Evolutionary conservation across 1,140 invertebrate genomes (phyloP), one percentile per base, ranked within the genome.

Genomic region (Rhagoletis zephyria): DNA sequence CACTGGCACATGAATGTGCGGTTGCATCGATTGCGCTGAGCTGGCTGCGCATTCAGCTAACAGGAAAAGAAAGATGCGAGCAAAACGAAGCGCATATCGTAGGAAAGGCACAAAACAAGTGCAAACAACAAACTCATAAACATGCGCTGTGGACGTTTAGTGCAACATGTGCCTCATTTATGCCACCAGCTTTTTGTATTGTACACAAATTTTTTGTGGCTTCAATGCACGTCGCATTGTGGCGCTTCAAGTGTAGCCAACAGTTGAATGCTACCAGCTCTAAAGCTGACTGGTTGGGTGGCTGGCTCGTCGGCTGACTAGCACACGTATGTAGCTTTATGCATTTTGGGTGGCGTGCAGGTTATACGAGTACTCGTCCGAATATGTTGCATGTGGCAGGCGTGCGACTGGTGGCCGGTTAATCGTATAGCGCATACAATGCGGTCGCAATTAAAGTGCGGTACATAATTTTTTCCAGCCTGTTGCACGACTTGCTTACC

Each of bases 41-140:
- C 51, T 56, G 5, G 51, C 5, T 56, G 74, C 74, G 19, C n/a
- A 1, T n/a, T 56, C 51, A 81, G 30, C 74, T 16, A 81, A 81
- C 74, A 81, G 74, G 74, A 81, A 81, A 81, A 81, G 74, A 81
- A 81, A 81, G 30, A 56, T n/a, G 4, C n/a, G 48, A 81, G 74
- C 45, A 3, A n/a, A 30, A 10, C 70, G 48, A 42, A 74, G 4
- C 2, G 14, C 70, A 16, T 16, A 0, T 4, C n/a, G 48, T 59
- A 7, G 9, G n/a, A 56, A 45, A 56, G 5, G 56, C 74, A 67
- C 4, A 81, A 74, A 16, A 63, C 12, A 12, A 14, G 16, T 63
- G 12, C 61, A 63, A 63, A 16, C 12, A 45, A 19, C 3, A 48
- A 51, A 77, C 16, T 12, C 6, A 51, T 30, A 30, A 19, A 40